Percentiles rank a stretch among this genome's conserved stretches.
phyloP scores from a whole-genome alignment of 2,888 invertebrate species.

The Lysandra coridon region DNA sequence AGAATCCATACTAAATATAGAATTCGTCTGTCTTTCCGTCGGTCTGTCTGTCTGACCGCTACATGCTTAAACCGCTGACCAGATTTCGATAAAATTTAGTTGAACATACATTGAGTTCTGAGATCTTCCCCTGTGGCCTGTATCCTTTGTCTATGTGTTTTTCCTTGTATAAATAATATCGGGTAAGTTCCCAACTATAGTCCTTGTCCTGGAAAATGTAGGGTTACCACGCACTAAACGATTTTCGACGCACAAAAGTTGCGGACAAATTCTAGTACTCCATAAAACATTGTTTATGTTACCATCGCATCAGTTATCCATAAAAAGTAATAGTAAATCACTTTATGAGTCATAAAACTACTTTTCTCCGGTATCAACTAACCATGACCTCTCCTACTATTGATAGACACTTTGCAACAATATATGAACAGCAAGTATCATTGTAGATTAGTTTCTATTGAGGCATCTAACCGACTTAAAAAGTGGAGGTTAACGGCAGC shows the following conservation, averaged over 20 bases:
- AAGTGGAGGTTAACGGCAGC: too few relatives aligned
- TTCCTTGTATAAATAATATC: too few relatives aligned
- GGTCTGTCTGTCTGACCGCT: too few relatives aligned
- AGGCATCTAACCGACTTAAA: too few relatives aligned
- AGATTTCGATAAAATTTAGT: background rate
- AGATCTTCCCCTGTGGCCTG: too few relatives aligned
- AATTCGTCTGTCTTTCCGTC: background rate
- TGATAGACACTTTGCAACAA: background rate
- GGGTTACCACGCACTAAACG: background rate
- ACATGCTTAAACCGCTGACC: background rate
- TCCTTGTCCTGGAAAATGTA: background rate
- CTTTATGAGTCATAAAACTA: background rate
- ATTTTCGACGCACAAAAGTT: background rate
- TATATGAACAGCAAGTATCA: slow-evolving; percentile 22
- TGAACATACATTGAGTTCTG: background rate
- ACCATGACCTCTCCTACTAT: slow-evolving; percentile 32
- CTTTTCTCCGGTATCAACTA: background rate
- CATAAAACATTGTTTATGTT: background rate
- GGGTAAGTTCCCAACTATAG: too few relatives aligned
- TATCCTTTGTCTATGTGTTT: too few relatives aligned
- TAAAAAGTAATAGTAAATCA: slow-evolving; percentile 11
- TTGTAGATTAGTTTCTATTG: slow-evolving; percentile 33
- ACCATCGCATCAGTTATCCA: background rate
- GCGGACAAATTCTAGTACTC: background rate
- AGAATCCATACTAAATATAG: background rate